A percentile compares a stretch with the other conserved stretches of the same genome.
phyloP scores from a whole-genome alignment of 2,797 vertebrate genomes.

The Pangasius djambal region DNA sequence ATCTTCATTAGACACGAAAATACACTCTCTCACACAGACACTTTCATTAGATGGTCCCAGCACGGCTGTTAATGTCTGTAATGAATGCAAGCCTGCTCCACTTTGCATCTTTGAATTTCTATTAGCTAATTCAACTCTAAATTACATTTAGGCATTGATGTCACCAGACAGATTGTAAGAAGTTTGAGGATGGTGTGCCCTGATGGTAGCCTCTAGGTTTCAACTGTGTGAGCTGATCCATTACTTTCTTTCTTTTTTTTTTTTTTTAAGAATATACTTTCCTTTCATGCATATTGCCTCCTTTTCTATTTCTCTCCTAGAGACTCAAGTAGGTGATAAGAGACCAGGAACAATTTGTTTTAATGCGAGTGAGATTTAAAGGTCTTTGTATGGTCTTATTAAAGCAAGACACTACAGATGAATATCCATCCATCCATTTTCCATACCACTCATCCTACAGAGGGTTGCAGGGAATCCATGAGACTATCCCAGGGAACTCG shows the following conservation, averaged over 20 bases:
- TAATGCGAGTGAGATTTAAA: neutral
- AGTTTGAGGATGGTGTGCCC: neutral
- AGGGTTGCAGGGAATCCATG: too few relatives aligned
- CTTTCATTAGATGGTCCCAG: slow-evolving; percentile 16
- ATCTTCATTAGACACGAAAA: slow-evolving; percentile 44
- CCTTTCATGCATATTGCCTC: neutral
- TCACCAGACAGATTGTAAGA: neutral
- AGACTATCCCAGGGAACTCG: too few relatives aligned
- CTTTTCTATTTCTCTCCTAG: neutral
- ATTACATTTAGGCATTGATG: slow-evolving; percentile 21
- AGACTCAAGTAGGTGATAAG: neutral
- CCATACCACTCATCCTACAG: too few relatives aligned
- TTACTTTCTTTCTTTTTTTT: too few relatives aligned
- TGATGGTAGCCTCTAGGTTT: neutral
- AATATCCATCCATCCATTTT: neutral
- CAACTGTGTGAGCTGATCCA: neutral
- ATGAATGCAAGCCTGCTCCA: slow-evolving; percentile 53
- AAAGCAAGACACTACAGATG: neutral
- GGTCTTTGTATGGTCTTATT: neutral
- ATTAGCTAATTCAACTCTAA: slow-evolving; percentile 16
- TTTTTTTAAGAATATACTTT: neutral
- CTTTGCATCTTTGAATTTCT: slow-evolving; percentile 31
- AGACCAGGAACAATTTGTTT: neutral
- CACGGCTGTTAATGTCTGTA: slow-evolving; percentile 56
- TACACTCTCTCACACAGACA: neutral